A percentile compares a stretch with the other conserved stretches of the same genome.
Conservation (phyloP, 2,113 vertebrate genomes). For the Nipponia nippon region DNA sequence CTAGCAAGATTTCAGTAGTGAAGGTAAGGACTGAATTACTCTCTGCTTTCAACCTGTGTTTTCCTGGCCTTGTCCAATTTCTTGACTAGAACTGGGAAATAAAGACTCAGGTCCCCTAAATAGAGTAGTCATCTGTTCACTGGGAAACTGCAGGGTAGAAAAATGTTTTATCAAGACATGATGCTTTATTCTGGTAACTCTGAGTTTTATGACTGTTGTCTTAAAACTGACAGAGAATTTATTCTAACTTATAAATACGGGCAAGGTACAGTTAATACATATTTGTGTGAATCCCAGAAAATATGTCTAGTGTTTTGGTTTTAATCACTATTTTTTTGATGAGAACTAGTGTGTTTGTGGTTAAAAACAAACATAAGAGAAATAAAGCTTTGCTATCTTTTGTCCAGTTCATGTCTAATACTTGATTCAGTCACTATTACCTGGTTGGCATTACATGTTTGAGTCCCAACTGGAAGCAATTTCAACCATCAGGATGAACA, state of each 20-base stretch:
- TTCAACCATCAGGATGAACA: background rate
- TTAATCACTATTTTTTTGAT: background rate
- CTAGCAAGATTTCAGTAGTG: background rate
- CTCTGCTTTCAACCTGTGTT: background rate
- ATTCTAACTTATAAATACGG: background rate
- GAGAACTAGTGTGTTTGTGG: background rate
- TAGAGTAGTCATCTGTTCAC: background rate
- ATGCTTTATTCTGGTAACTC: slow-evolving; percentile 24
- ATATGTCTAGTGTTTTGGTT: background rate
- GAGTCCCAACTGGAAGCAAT: background rate
- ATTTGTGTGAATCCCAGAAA: background rate
- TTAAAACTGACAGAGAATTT: background rate
- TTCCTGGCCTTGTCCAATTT: background rate
- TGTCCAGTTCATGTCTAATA: background rate
- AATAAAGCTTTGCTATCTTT: background rate
- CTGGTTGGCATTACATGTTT: background rate
- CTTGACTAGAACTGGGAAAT: background rate
- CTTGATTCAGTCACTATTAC: background rate
- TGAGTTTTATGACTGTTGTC: background rate
- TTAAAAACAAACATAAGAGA: background rate
- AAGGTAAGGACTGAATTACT: slow-evolving; percentile 1
- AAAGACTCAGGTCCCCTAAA: slow-evolving; percentile 8
- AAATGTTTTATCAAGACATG: background rate
- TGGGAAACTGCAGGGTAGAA: background rate
- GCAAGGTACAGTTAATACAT: background rate